Conservation (phyloP, 1,140 invertebrate species). For the Drosophila bipectinata region DNA sequence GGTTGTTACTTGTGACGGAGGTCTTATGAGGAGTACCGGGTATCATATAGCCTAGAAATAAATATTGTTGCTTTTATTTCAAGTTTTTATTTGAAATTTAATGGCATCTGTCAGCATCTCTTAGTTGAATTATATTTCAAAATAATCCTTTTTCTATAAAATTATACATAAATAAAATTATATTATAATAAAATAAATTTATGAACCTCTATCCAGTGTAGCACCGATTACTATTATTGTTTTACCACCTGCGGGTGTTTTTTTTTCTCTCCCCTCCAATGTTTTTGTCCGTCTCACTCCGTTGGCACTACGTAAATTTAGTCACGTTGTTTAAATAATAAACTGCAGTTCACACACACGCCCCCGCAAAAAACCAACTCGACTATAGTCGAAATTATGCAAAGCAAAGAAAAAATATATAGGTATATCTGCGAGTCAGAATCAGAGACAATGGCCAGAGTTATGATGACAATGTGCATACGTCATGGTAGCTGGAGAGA, state of each 20-base stretch:
- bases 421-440: slow-evolving; percentile 44
- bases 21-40: too few relatives aligned
- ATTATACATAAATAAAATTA: too few relatives aligned
- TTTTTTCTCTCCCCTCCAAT: slow-evolving; percentile 8
- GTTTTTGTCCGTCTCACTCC: slow-evolving; percentile 11
- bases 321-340: slow-evolving; percentile 81
- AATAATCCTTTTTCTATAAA: neutral
- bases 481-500: slow-evolving; percentile 37
- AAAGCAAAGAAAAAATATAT: slow-evolving; percentile 56
- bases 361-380: slow-evolving; percentile 26
- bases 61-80: too few relatives aligned
- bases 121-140: too few relatives aligned
- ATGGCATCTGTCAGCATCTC: too few relatives aligned
- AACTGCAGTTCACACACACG: slow-evolving; percentile 63
- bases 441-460: slow-evolving; percentile 62
- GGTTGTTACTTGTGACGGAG: too few relatives aligned
- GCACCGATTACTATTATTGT: slow-evolving; percentile 65
- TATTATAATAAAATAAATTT: too few relatives aligned
- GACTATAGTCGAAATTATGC: slow-evolving; percentile 59
- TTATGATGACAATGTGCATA: slow-evolving; percentile 78
- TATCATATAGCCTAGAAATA: too few relatives aligned
- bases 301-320: slow-evolving; percentile 74
- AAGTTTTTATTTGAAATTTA: too few relatives aligned
- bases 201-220: slow-evolving; percentile 16
- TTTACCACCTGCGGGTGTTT: slow-evolving; percentile 67